A percentile compares a stretch with the other conserved stretches of the same genome.
These are phyloP conservation scores for Trididemnum nubilum DNA, from an alignment of 23 tunicate species.

Conservation along the genomic window DNA sequence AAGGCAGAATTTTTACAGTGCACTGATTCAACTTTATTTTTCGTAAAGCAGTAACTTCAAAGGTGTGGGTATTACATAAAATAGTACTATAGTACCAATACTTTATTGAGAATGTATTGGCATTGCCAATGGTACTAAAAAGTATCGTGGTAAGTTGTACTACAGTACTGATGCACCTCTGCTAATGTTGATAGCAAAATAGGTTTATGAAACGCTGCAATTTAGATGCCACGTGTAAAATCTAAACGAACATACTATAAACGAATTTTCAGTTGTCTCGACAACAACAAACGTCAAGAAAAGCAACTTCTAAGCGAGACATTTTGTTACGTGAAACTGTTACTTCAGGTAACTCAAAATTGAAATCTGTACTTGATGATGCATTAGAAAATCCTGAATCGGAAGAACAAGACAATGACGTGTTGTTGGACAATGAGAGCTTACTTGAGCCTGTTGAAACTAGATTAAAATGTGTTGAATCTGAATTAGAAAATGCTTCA, in stretches of 20 bases:
- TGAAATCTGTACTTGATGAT: not conserved
- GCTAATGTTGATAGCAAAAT: too few relatives aligned
- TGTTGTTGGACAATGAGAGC: not conserved
- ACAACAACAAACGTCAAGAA: not conserved
- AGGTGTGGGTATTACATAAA: too few relatives aligned
- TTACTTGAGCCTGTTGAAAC: not conserved
- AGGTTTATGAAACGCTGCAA: too few relatives aligned
- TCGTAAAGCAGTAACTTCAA: too few relatives aligned
- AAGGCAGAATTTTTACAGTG: too few relatives aligned
- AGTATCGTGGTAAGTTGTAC: too few relatives aligned
- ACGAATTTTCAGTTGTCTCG: not conserved
- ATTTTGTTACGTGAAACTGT: not conserved
- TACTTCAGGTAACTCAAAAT: not conserved
- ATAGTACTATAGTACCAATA: too few relatives aligned
- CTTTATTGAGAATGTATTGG: too few relatives aligned
- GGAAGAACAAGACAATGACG: not conserved
- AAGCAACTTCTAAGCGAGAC: not conserved
- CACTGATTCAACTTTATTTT: too few relatives aligned
- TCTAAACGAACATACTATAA: not conserved
- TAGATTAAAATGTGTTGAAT: not conserved
- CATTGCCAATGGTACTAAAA: too few relatives aligned
- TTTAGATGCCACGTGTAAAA: not conserved
- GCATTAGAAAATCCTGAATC: not conserved
- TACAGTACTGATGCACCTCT: too few relatives aligned
- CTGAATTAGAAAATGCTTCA: not conserved